These are phyloP conservation scores for Mesoligia furuncula DNA, from an alignment of 2,888 invertebrate genomes.

Conservation along the genomic window DNA sequence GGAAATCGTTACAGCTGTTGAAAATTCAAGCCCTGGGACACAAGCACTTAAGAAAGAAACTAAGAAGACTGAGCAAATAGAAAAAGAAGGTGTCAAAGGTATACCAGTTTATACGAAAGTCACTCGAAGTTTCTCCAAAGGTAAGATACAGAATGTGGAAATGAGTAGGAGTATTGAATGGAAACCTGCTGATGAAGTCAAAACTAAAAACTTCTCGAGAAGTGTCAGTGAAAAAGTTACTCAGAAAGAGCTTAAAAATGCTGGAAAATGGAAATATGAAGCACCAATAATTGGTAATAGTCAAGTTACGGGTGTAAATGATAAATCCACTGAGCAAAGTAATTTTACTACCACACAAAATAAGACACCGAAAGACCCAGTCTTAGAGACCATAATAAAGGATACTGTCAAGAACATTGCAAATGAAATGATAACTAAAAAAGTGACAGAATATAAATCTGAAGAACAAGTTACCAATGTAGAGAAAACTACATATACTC, in stretches of 20 bases:
- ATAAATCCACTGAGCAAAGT: neutral
- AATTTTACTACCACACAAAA: neutral
- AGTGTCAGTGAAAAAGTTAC: constrained; percentile 57
- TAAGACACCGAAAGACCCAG: constrained; percentile 14
- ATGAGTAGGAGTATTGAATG: constrained; percentile 53
- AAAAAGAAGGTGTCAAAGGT: constrained; percentile 47
- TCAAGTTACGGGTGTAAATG: constrained; percentile 10
- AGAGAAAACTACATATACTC: constrained; percentile 41
- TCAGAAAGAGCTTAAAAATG: constrained; percentile 31
- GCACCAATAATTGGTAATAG: neutral
- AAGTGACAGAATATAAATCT: constrained; percentile 38
- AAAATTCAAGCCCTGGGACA: constrained; percentile 35
- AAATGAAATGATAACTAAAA: constrained; percentile 29
- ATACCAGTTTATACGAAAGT: constrained; percentile 56
- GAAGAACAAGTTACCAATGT: constrained; percentile 41
- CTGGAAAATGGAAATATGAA: constrained; percentile 17
- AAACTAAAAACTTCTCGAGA: constrained; percentile 30
- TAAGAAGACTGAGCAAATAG: constrained; percentile 54
- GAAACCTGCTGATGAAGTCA: constrained; percentile 46
- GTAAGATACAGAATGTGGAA: constrained; percentile 52
- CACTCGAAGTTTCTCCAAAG: constrained; percentile 55
- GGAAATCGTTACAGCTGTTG: constrained; percentile 16
- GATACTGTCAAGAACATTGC: constrained; percentile 37
- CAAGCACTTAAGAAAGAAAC: constrained; percentile 29
- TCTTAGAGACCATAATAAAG: constrained; percentile 32